Conservation (phyloP, 2,797 vertebrate species). For the Labeo calbasu region DNA sequence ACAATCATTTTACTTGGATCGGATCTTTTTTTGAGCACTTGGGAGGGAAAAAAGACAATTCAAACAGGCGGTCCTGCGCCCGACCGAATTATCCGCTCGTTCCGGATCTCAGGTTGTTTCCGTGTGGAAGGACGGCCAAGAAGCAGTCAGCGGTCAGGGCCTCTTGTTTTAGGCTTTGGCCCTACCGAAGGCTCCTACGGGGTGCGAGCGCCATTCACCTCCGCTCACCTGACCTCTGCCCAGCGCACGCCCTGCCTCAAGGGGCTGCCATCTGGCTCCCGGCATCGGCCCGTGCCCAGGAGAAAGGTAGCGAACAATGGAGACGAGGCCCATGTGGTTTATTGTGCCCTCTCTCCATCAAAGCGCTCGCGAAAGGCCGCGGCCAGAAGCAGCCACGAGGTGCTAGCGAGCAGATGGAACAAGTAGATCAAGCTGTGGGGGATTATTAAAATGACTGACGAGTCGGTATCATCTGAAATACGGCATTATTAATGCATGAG, state of each 20-base stretch:
- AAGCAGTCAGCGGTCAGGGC: slow-evolving; percentile 64
- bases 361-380: slow-evolving; percentile 76
- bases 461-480: slow-evolving; percentile 83
- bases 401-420: slow-evolving; percentile 85
- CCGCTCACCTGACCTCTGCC: slow-evolving; percentile 71
- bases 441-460: slow-evolving; percentile 88
- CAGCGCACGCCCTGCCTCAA: slow-evolving; percentile 73
- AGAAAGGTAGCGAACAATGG: slow-evolving; percentile 52
- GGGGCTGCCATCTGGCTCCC: slow-evolving; percentile 82
- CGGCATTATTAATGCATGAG: slow-evolving; percentile 86
- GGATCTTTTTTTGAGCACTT: slow-evolving; percentile 37
- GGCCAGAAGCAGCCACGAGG: slow-evolving; percentile 74
- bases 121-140: slow-evolving; percentile 52
- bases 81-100: slow-evolving; percentile 30
- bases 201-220: slow-evolving; percentile 73
- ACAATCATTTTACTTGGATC: neutral
- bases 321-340: slow-evolving; percentile 53
- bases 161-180: slow-evolving; percentile 71
- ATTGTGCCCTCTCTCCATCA: slow-evolving; percentile 83
- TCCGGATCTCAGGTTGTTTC: slow-evolving; percentile 33
- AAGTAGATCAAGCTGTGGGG: slow-evolving; percentile 87
- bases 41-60: neutral
- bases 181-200: slow-evolving; percentile 64
- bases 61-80: neutral
- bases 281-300: slow-evolving; percentile 53